Base-by-base conservation (phyloP, 2,888 invertebrate species). In the Neoitamus cyanurus region DNA sequence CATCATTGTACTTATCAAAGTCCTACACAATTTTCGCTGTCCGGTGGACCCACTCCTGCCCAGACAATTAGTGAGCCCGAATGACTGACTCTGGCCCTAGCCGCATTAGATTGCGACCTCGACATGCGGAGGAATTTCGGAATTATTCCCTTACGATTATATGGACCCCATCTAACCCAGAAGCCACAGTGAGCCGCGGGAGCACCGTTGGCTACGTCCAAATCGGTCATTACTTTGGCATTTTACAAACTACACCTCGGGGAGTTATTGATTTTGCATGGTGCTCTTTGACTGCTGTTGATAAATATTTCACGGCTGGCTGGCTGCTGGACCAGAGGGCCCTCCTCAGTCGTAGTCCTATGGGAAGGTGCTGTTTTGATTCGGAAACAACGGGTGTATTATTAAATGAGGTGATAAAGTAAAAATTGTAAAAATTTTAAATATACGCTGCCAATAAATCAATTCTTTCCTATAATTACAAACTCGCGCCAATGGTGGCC, bases 211-310 rank as follows among this genome's bases (percentile, higher is more conserved):
- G 13, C 36, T 3, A 20, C 25, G 9, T 37, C 37, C 69, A 36
- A 82, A 34, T 68, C 20, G 37, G 82, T 69, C 69, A 69, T 82
- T 82, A 82, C 31, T 69, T 82, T 31, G 48, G 34, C 31, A 31
- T 83, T 83, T 83, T 83, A 31, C 48, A 83, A 83, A 83, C 83
- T 83, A 31, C 72, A 83, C 83, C 72, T 70, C 31, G 4, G 83
- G 83, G 83, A 72, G 42, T 72, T 83, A 83, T 83, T 72, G 83
- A 83, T 83, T 72, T 83, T 72, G 36, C 30, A 31, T 83, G 31
- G 34, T 70, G 42, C 72, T 69, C 72, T 72, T 46, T 42, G 48
- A 70, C 42, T 28, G 72, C 31, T 70, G 15, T 46, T 72, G 72
- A 72, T 83, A 83, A 83, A 83, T 83, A 83, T 83, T 83, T 83